Percentiles rank a stretch among this genome's conserved stretches.
These are phyloP conservation scores for Heliothis virescens DNA, from an alignment of 1,140 invertebrate species.

Conservation along the genomic window DNA sequence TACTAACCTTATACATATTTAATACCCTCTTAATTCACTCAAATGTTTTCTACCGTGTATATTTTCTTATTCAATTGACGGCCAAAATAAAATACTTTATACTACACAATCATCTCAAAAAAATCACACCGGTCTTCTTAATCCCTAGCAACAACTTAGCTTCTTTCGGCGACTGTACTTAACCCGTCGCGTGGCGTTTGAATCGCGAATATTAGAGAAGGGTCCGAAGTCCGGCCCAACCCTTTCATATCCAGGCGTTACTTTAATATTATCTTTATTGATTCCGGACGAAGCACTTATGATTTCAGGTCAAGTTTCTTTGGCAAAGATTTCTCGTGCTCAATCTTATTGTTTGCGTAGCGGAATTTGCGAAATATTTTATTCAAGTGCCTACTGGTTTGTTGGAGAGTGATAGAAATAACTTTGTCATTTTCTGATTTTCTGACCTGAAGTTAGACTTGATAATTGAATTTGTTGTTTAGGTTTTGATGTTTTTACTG, in stretches of 20 bases:
- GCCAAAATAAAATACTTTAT: too few relatives aligned
- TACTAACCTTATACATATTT: too few relatives aligned
- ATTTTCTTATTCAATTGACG: too few relatives aligned
- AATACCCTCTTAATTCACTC: too few relatives aligned
- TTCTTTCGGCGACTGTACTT: background rate
- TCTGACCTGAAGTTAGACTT: background rate
- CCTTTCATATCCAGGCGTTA: constrained; percentile 22
- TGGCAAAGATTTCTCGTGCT: constrained; percentile 1
- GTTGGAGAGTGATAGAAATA: background rate
- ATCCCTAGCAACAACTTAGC: background rate
- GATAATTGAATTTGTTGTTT: too few relatives aligned
- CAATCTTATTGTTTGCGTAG: constrained; percentile 13
- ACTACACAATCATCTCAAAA: too few relatives aligned
- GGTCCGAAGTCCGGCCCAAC: constrained; percentile 15
- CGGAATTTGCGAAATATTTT: background rate
- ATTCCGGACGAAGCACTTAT: constrained; percentile 32
- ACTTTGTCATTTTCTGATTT: background rate
- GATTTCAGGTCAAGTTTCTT: constrained; percentile 35
- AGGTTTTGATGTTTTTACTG: too few relatives aligned
- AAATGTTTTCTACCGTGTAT: too few relatives aligned
- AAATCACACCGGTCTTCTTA: too few relatives aligned
- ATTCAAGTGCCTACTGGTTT: background rate
- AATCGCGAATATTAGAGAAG: constrained; percentile 47
- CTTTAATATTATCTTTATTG: constrained; percentile 46
- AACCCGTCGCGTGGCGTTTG: constrained; percentile 30